phyloP scores from a whole-genome alignment of 2,113 vertebrate genomes.

The Burhinus bistriatus region DNA sequence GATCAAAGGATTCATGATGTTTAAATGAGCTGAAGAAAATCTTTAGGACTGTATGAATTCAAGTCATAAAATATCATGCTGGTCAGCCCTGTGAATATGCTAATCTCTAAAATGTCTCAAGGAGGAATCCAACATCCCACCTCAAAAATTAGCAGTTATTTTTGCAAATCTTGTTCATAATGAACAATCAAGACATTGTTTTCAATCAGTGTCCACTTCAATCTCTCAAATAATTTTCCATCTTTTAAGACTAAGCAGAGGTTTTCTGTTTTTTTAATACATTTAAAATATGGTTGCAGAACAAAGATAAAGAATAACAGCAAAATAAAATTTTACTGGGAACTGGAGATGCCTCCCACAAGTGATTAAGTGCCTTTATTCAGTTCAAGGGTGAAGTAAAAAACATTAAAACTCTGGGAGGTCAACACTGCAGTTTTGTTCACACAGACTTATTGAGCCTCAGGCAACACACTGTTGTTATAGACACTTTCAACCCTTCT shows the following conservation, averaged over 20 bases:
- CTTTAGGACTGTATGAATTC: background rate
- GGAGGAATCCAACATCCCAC: background rate
- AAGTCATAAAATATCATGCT: background rate
- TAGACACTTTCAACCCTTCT: background rate
- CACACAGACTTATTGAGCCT: slow-evolving; percentile 1
- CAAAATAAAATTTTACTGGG: background rate
- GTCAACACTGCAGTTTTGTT: background rate
- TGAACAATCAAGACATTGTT: background rate
- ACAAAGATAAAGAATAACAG: background rate
- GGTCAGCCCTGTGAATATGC: background rate
- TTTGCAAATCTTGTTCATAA: background rate
- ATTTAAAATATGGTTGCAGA: background rate
- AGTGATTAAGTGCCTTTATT: slow-evolving; percentile 10
- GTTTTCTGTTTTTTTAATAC: background rate
- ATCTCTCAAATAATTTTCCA: background rate
- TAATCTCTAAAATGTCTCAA: background rate
- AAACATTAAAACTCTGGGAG: slow-evolving; percentile 48
- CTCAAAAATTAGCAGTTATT: background rate
- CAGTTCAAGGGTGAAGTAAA: slow-evolving; percentile 29
- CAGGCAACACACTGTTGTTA: background rate
- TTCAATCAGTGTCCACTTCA: background rate
- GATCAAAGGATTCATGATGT: background rate
- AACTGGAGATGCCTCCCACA: background rate
- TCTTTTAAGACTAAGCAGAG: background rate
- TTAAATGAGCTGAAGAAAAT: background rate